These are phyloP conservation scores for Onychostoma macrolepis DNA, from an alignment of 2,113 vertebrate genomes.

Conservation along the genomic window DNA sequence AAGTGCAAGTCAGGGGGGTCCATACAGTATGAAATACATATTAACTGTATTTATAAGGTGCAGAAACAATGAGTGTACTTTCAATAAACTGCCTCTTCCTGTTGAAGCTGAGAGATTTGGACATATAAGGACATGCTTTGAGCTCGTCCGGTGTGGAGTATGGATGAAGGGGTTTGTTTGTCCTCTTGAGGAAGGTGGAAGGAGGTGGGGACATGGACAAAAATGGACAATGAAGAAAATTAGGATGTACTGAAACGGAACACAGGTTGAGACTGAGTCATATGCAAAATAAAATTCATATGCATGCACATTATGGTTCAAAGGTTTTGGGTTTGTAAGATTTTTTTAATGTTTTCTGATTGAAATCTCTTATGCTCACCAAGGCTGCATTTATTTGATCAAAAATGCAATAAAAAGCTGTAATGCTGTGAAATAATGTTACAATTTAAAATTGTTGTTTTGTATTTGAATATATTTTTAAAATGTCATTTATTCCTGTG, in stretches of 20 bases:
- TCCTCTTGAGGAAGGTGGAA: constrained; percentile 57
- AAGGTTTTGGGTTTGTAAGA: background rate
- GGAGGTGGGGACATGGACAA: constrained; percentile 50
- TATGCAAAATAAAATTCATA: background rate
- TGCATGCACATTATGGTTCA: background rate
- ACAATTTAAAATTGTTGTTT: background rate
- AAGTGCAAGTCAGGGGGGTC: background rate
- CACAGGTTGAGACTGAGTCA: constrained; percentile 54
- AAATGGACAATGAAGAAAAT: constrained; percentile 56
- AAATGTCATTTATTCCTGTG: background rate
- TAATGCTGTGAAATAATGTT: background rate
- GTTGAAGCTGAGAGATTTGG: constrained; percentile 59
- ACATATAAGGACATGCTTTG: constrained; percentile 76
- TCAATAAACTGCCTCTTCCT: constrained; percentile 69
- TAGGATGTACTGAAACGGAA: constrained; percentile 59
- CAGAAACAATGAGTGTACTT: constrained; percentile 67
- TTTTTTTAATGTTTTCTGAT: background rate
- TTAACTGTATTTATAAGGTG: constrained; percentile 29
- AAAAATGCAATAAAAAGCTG: background rate
- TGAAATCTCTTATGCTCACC: background rate
- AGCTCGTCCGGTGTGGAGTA: constrained; percentile 49
- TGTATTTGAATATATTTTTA: background rate
- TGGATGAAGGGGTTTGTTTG: constrained; percentile 68
- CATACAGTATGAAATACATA: background rate
- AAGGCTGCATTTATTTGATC: background rate